phyloP scores from a whole-genome alignment of 2,797 vertebrate genomes.

The Rhinogobio ventralis region DNA sequence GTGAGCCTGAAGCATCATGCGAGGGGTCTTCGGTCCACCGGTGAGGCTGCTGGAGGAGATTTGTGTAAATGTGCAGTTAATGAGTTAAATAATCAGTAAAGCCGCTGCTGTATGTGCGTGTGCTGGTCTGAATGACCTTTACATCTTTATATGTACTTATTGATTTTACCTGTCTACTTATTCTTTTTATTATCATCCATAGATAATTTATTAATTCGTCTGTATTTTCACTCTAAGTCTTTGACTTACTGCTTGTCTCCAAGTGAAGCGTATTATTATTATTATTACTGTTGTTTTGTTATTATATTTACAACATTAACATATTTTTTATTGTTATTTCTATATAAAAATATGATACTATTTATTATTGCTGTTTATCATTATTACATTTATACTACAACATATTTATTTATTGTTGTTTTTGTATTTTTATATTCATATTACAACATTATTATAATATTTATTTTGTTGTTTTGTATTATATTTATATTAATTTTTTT shows the following conservation, averaged over 20 bases:
- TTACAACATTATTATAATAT: not conserved
- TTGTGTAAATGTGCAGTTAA: not conserved
- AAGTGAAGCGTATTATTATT: not conserved
- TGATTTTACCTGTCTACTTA: not conserved
- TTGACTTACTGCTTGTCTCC: not conserved
- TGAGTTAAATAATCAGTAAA: not conserved
- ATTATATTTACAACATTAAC: not conserved
- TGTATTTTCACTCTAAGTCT: not conserved
- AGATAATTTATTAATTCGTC: not conserved
- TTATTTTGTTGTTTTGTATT: not conserved
- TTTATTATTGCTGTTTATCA: not conserved
- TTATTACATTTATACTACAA: not conserved
- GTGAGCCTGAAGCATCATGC: constrained; percentile 68
- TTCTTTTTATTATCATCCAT: not conserved
- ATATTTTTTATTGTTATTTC: not conserved
- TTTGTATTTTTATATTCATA: not conserved
- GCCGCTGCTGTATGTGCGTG: not conserved
- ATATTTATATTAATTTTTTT: not conserved
- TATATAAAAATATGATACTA: not conserved
- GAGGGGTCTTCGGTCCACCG: constrained; percentile 70
- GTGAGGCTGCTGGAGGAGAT: constrained; percentile 55
- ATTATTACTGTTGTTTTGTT: not conserved
- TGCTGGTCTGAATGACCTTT: constrained; percentile 9
- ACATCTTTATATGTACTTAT: not conserved
- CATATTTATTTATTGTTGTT: not conserved